These are phyloP conservation scores for Phthorimaea operculella DNA, from an alignment of 1,140 invertebrate genomes.

Conservation along the genomic window DNA sequence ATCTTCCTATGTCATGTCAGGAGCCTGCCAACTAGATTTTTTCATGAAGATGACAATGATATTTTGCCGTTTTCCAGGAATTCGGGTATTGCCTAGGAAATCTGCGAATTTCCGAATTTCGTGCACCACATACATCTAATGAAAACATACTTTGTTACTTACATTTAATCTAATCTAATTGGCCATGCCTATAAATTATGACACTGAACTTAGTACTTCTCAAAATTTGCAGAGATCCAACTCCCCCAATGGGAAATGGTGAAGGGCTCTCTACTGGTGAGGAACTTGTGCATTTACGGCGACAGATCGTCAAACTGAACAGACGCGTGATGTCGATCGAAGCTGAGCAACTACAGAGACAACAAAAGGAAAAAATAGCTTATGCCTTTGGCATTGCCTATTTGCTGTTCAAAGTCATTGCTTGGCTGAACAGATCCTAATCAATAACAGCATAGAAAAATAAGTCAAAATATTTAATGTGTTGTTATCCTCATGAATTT, in stretches of 20 bases:
- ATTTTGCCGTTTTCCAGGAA: no score
- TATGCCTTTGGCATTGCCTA: conserved; percentile 85
- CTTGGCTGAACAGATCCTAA: conserved; percentile 82
- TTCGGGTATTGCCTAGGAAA: no score
- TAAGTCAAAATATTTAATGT: conserved; percentile 49
- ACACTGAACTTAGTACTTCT: conserved; percentile 5
- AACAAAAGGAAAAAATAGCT: conserved; percentile 85
- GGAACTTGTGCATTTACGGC: conserved; percentile 82
- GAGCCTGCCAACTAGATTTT: no score
- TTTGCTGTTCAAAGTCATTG: conserved; percentile 84
- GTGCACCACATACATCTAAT: no score
- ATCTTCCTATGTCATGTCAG: no score
- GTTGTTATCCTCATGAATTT: conserved; percentile 47
- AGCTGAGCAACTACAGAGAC: conserved; percentile 80
- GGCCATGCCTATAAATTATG: neutral
- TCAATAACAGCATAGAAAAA: conserved; percentile 24
- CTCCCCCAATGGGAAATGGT: conserved; percentile 70
- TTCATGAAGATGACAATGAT: no score
- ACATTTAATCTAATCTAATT: neutral
- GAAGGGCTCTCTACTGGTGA: conserved; percentile 78
- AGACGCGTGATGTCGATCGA: conserved; percentile 87
- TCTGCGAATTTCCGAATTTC: no score
- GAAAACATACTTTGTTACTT: no score
- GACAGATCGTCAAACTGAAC: conserved; percentile 86
- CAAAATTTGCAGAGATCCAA: conserved; percentile 70